A percentile compares a stretch with the other conserved stretches of the same genome.
Evolutionary conservation across 2,888 invertebrate genomes (phyloP).

Genomic region (Ochropleura plecta): DNA sequence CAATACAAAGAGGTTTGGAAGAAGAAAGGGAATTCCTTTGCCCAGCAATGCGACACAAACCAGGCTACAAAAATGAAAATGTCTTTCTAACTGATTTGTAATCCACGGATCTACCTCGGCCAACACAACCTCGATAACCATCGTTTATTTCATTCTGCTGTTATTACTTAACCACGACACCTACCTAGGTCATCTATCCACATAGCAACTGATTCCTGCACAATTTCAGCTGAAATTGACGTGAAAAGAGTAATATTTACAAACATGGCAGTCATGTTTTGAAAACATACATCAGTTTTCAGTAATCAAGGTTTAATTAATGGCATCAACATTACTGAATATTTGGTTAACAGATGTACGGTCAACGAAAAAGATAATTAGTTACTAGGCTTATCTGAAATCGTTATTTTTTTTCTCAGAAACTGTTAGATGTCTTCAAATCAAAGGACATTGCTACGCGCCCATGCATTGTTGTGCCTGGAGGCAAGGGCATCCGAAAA

Average conservation of each 20-base stretch:
- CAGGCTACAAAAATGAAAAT: neutral
- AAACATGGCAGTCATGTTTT: constrained; percentile 19
- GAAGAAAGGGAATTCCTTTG: too few relatives aligned
- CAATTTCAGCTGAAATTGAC: neutral
- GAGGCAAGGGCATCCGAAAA: too few relatives aligned
- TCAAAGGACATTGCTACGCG: too few relatives aligned
- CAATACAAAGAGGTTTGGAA: too few relatives aligned
- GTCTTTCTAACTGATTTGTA: neutral
- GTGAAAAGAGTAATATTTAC: constrained; percentile 12
- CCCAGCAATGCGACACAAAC: too few relatives aligned
- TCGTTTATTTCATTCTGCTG: neutral
- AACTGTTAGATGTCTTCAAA: too few relatives aligned
- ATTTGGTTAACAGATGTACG: neutral
- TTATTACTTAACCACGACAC: neutral
- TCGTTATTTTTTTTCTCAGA: too few relatives aligned
- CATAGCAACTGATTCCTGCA: neutral
- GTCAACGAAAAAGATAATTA: too few relatives aligned
- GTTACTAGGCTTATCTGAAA: too few relatives aligned
- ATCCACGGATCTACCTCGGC: neutral
- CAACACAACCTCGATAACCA: neutral
- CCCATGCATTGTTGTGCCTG: too few relatives aligned
- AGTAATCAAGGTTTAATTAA: constrained; percentile 32
- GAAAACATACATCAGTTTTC: constrained; percentile 11
- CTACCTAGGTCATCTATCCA: neutral
- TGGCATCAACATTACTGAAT: constrained; percentile 1